Evolutionary conservation across 2,113 vertebrate species (phyloP).

Genomic region (Actinemys pallida): DNA sequence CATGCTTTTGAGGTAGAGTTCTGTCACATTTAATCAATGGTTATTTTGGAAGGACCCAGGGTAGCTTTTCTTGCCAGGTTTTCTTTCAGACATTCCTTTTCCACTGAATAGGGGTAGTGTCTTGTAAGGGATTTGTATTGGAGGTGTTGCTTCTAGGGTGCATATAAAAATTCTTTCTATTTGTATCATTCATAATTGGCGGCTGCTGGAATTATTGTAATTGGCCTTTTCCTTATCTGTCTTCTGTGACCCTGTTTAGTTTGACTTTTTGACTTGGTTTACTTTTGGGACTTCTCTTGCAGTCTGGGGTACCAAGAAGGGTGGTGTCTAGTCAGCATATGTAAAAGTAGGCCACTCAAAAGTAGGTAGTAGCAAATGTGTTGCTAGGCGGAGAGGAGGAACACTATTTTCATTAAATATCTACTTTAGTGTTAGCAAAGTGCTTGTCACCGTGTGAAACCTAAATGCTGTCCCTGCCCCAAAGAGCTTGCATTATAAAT

Average conservation of each 20-base stretch:
- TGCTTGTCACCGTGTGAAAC: background rate
- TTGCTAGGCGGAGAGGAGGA: too few relatives aligned
- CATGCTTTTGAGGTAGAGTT: background rate
- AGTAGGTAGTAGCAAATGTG: background rate
- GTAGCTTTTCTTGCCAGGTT: slow-evolving; percentile 52
- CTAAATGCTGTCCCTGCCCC: background rate
- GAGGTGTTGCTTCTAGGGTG: background rate
- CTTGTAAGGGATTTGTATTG: background rate
- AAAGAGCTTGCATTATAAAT: background rate
- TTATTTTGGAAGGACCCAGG: slow-evolving; percentile 47
- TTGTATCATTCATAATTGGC: background rate
- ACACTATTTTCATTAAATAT: background rate
- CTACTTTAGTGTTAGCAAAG: background rate
- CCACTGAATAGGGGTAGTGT: slow-evolving; percentile 48
- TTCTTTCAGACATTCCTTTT: slow-evolving; percentile 66
- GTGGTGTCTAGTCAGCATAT: background rate
- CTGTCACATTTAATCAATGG: slow-evolving; percentile 46
- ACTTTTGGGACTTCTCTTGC: background rate
- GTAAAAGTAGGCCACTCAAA: background rate
- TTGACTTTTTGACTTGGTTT: background rate
- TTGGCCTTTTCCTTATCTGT: background rate
- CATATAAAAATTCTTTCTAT: background rate
- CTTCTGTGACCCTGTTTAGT: background rate
- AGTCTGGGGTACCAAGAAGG: background rate
- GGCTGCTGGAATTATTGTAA: background rate